A percentile compares a stretch with the other conserved stretches of the same genome.
Evolutionary conservation across 2,888 invertebrate species (phyloP).

Genomic region (Glyphotaelius pellucidus): DNA sequence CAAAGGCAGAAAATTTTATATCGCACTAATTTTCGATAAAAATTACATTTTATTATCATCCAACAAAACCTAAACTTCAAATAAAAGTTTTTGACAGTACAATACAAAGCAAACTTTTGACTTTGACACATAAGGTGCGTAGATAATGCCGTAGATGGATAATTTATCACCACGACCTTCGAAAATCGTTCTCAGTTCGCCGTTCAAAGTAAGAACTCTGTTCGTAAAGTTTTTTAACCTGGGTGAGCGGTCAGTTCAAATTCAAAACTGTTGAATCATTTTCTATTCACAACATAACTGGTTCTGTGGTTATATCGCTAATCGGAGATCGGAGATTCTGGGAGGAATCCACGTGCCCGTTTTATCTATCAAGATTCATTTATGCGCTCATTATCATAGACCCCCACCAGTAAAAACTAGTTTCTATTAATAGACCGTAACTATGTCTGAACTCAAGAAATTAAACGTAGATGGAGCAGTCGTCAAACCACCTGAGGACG

Average conservation of each 20-base stretch:
- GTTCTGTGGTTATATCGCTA: not conserved
- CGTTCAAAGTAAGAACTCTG: not conserved
- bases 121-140: not conserved
- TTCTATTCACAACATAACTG: not conserved
- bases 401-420: constrained; percentile 36
- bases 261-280: not conserved
- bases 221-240: not conserved
- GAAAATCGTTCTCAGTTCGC: not conserved
- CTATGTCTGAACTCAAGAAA: constrained; percentile 67
- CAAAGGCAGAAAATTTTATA: not conserved
- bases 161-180: not conserved
- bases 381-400: not conserved
- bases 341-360: not conserved
- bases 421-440: constrained; percentile 50
- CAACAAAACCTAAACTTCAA: not conserved
- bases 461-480: constrained; percentile 60
- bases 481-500: constrained; percentile 67
- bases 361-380: not conserved
- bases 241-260: not conserved
- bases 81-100: not conserved
- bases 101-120: not conserved
- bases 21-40: not conserved
- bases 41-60: too few relatives aligned
- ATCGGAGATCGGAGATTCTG: not conserved
- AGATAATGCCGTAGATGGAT: not conserved